Percentiles rank a stretch among this genome's conserved stretches.
phyloP scores from a whole-genome alignment of 2,888 invertebrate genomes.

The Cephalotes varians region DNA sequence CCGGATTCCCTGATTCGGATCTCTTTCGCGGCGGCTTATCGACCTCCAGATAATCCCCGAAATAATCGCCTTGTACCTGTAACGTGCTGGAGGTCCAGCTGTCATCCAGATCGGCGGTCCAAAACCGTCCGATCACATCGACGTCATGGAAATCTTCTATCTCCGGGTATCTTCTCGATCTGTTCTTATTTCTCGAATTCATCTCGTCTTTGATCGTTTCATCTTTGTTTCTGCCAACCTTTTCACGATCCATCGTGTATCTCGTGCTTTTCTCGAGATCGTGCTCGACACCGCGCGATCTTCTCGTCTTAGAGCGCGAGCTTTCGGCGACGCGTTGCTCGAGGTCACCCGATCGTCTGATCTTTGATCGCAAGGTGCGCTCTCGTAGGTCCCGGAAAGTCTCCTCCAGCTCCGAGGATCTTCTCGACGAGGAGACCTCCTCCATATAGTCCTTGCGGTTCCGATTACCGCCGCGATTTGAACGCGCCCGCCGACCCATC shows the following conservation, averaged over 20 bases:
- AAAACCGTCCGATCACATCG: conserved; percentile 72
- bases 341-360: conserved; percentile 37
- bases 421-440: conserved; percentile 57
- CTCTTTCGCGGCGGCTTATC: conserved; percentile 75
- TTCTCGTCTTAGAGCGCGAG: conserved; percentile 21
- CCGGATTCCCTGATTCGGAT: conserved; percentile 43
- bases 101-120: conserved; percentile 72
- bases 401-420: conserved; percentile 62
- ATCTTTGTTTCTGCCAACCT: not conserved
- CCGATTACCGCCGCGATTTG: conserved; percentile 66
- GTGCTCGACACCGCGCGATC: conserved; percentile 27
- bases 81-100: conserved; percentile 66
- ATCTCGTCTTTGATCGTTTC: not conserved
- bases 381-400: conserved; percentile 38
- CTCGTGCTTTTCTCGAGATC: conserved; percentile 44
- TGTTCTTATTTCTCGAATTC: conserved; percentile 25
- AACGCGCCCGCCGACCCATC: conserved; percentile 78
- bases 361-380: conserved; percentile 47
- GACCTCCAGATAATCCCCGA: conserved; percentile 79
- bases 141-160: conserved; percentile 80
- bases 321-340: conserved; percentile 34
- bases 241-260: not conserved
- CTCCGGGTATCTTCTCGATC: conserved; percentile 71
- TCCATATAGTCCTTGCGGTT: conserved; percentile 67
- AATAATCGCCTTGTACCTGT: conserved; percentile 79